phyloP scores from a whole-genome alignment of 2,888 invertebrate genomes.

The Hypselothyrea guttata region DNA sequence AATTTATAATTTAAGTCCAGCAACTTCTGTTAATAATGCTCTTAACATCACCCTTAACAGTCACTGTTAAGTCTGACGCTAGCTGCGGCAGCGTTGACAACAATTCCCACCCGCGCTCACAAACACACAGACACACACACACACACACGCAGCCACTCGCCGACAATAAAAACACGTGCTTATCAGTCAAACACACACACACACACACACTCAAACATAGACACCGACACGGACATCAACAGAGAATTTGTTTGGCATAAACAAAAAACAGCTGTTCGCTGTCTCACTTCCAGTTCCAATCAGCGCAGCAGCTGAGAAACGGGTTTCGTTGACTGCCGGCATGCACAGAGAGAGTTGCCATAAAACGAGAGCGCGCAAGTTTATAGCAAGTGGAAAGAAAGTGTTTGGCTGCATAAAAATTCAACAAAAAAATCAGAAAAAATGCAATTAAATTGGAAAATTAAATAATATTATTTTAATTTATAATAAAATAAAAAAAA shows the following conservation, averaged over 20 bases:
- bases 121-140: constrained; percentile 13
- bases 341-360: constrained; percentile 39
- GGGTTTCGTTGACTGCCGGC: constrained; percentile 42
- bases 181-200: constrained; percentile 48
- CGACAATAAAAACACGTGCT: constrained; percentile 68
- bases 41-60: constrained; percentile 12
- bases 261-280: constrained; percentile 72
- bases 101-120: constrained; percentile 43
- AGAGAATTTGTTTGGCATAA: constrained; percentile 69
- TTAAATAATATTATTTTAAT: not conserved
- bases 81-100: constrained; percentile 27
- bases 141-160: constrained; percentile 30
- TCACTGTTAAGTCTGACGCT: constrained; percentile 13
- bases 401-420: no score
- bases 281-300: constrained; percentile 43
- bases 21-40: constrained; percentile 22
- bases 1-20: no score
- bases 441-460: not conserved
- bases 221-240: constrained; percentile 37
- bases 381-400: constrained; percentile 63
- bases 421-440: no score
- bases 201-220: constrained; percentile 6
- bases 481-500: not conserved
- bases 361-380: constrained; percentile 40
- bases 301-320: constrained; percentile 44